These are phyloP conservation scores for Vanessa atalanta DNA, from an alignment of 1,140 invertebrate genomes.

Conservation along the genomic window DNA sequence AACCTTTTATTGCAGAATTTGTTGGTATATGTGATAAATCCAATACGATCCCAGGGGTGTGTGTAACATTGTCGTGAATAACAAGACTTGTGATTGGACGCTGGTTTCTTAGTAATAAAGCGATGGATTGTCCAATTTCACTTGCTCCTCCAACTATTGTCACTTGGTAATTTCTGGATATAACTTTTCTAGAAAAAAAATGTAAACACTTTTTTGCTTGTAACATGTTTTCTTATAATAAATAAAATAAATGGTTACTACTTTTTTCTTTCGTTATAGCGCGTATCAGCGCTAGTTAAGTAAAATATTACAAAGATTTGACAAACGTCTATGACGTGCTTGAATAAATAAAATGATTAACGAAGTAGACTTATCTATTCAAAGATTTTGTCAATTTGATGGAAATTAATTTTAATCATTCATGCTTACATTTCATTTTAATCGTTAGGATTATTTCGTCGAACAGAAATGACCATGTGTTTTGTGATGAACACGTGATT, in stretches of 20 bases:
- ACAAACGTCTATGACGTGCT: neutral
- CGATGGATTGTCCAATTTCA: conserved; percentile 56
- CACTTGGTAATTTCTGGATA: conserved; percentile 46
- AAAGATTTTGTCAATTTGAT: too few relatives aligned
- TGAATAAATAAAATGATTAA: neutral
- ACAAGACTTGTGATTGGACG: conserved; percentile 51
- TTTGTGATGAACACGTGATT: too few relatives aligned
- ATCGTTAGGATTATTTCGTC: too few relatives aligned
- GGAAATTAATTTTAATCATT: too few relatives aligned
- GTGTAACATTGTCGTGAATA: conserved; percentile 45
- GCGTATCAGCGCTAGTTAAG: too few relatives aligned
- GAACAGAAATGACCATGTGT: too few relatives aligned
- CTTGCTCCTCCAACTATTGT: conserved; percentile 54
- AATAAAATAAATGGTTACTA: neutral
- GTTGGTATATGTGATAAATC: conserved; percentile 60
- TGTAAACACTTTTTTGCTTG: conserved; percentile 7
- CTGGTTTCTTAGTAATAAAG: conserved; percentile 50
- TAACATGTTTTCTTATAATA: conserved; percentile 1
- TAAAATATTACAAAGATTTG: neutral
- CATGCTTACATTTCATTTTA: too few relatives aligned
- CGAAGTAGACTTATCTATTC: too few relatives aligned
- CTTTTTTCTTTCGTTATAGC: too few relatives aligned
- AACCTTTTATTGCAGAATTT: conserved; percentile 47
- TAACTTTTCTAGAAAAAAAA: neutral
- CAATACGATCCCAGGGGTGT: conserved; percentile 48